phyloP scores from a whole-genome alignment of 1,140 invertebrate species.

The Rhyzopertha dominica region DNA sequence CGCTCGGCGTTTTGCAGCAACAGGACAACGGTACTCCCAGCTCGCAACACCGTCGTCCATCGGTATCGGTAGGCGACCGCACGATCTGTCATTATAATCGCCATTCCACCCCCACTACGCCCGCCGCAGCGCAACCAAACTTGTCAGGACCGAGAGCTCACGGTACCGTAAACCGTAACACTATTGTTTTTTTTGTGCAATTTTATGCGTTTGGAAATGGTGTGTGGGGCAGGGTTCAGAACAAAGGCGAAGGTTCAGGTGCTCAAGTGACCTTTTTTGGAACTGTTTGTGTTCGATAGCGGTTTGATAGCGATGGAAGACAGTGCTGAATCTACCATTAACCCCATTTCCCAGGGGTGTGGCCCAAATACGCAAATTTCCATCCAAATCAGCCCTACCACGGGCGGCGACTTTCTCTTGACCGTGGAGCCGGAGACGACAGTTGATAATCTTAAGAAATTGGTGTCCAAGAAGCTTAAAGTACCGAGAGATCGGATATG shows the following conservation, averaged over 20 bases:
- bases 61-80: conserved; percentile 22
- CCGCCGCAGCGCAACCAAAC: conserved; percentile 17
- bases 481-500: conserved; percentile 89
- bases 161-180: conserved; percentile 35
- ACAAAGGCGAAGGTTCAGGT: conserved; percentile 8
- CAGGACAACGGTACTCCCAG: too few relatives aligned
- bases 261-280: conserved; percentile 16
- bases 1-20: too few relatives aligned
- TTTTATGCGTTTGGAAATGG: conserved; percentile 32
- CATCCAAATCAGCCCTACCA: conserved; percentile 81
- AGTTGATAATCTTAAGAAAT: conserved; percentile 83
- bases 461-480: conserved; percentile 86
- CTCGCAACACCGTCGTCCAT: too few relatives aligned
- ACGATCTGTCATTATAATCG: conserved; percentile 11
- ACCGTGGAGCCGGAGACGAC: conserved; percentile 71
- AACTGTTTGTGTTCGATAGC: too few relatives aligned
- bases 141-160: conserved; percentile 25
- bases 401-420: conserved; percentile 83
- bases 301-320: conserved; percentile 38
- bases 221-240: conserved; percentile 19
- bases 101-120: conserved; percentile 10
- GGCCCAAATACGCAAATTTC: conserved; percentile 66
- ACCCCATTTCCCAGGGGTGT: conserved; percentile 54
- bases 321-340: conserved; percentile 39
- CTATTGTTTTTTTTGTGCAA: conserved; percentile 35